Evolutionary conservation across 2,888 invertebrate genomes (phyloP), one percentile per base, ranked within the genome.

Genomic region (Cylindroiulus punctatus): DNA sequence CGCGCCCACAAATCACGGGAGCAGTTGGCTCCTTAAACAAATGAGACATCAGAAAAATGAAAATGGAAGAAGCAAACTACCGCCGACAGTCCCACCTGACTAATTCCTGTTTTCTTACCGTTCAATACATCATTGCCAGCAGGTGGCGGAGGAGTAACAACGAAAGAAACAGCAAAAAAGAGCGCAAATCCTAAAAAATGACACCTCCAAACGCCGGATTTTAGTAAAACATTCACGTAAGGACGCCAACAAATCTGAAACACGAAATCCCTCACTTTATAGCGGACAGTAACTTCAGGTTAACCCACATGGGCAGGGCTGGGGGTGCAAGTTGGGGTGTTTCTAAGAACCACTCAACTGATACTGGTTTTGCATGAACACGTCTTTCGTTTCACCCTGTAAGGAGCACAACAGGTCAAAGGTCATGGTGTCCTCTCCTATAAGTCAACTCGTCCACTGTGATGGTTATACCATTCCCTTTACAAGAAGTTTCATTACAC

Each of bases 1-100:
- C 17, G 17, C 76, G 30, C 76, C 30, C 30, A 30, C 30, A 76
- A 76, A 76, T 76, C 76, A 14, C 76, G 32, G 76, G 26, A 76
- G 76, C 76, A 30, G 30, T 76, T 76, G 76, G 26, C 30, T 26
- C 26, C 76, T 17, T 30, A 76, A 76, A 76, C 76, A 76, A 76
- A 76, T 76, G 76, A 76, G 76, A 76, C 76, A 76, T 76, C 76
- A 76, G 76, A 76, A 76, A 76, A 76, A 76, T 76, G 76, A 76
- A 76, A 76, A 76, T 76, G 30, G 30, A 76, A 76, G 76, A 76
- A 76, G 26, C 30, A 76, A 76, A 76, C 76, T 76, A 76, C 76
- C 76, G 76, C 76, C 76, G 76, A 76, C 76, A 76, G 76, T 76
- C 76, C 30, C 30, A 76, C 30, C 76, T 76, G 17, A 76, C 76